A percentile compares a stretch with the other conserved stretches of the same genome.
These are phyloP conservation scores for Scylla paramamosain DNA, from an alignment of 1,140 invertebrate genomes.

Conservation along the genomic window DNA sequence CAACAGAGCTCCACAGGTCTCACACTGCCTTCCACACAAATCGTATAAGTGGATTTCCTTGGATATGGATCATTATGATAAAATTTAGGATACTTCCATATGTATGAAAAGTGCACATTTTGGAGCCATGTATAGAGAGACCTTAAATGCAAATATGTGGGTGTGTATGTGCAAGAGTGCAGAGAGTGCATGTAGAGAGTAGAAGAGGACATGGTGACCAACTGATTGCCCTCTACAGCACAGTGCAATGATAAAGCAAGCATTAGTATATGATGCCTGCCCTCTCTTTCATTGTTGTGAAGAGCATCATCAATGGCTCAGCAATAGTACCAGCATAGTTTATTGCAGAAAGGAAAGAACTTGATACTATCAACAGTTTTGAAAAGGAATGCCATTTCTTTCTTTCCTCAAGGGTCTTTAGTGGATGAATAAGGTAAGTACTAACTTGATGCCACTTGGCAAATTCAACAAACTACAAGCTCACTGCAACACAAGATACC, in stretches of 20 bases:
- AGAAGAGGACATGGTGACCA: not conserved
- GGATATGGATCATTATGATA: too few species aligned
- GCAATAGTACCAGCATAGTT: too few species aligned
- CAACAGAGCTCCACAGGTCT: too few species aligned
- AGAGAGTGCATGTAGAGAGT: not conserved
- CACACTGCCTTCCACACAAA: too few species aligned
- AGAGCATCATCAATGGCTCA: not conserved
- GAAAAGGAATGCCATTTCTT: not conserved
- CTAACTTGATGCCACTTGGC: not conserved
- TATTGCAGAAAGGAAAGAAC: not conserved
- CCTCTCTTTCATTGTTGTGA: slow-evolving; percentile 22
- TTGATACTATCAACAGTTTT: not conserved
- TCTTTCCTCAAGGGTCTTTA: not conserved
- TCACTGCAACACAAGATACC: not conserved
- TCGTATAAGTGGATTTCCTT: too few species aligned
- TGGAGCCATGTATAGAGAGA: too few species aligned
- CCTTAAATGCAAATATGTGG: too few species aligned
- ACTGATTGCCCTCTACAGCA: not conserved
- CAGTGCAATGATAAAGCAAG: not conserved
- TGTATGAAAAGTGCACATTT: too few species aligned
- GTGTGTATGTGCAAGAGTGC: not conserved
- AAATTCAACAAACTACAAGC: not conserved
- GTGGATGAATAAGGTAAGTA: not conserved
- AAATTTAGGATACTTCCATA: too few species aligned
- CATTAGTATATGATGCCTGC: not conserved